Percentiles rank a stretch among this genome's conserved stretches.
phyloP scores from a whole-genome alignment of 2,797 vertebrate species.

The Danio choprae region DNA sequence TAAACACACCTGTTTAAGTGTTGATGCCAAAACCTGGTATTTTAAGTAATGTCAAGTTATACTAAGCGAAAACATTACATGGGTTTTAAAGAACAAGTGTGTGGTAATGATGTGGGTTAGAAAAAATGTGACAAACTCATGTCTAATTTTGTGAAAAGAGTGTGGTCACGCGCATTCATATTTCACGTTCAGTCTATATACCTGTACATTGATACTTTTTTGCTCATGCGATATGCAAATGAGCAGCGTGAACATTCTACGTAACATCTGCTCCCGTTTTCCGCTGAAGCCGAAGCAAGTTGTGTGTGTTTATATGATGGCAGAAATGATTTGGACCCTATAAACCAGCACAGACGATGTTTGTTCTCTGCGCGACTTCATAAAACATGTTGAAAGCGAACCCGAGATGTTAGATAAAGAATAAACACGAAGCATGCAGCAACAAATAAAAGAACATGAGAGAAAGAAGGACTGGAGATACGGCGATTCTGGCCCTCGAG shows the following conservation, averaged over 20 bases:
- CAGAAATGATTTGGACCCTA: no score
- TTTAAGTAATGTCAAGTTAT: no score
- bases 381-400: neutral
- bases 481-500: conserved; percentile 5
- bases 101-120: no score
- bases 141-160: no score
- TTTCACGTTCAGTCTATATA: no score
- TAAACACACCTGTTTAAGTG: no score
- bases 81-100: no score
- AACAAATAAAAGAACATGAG: conserved; percentile 34
- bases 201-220: neutral
- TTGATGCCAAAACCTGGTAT: no score
- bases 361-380: neutral
- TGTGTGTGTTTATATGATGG: no score
- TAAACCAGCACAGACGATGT: neutral
- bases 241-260: neutral
- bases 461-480: conserved; percentile 13
- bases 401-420: neutral
- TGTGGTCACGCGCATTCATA: no score
- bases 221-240: neutral
- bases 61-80: no score
- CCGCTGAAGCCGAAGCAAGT: neutral
- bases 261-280: neutral
- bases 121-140: no score
- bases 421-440: neutral